A percentile compares a stretch with the other conserved stretches of the same genome.
These are phyloP conservation scores for Aspidapion aeneum DNA, from an alignment of 2,888 invertebrate genomes.

Conservation along the genomic window DNA sequence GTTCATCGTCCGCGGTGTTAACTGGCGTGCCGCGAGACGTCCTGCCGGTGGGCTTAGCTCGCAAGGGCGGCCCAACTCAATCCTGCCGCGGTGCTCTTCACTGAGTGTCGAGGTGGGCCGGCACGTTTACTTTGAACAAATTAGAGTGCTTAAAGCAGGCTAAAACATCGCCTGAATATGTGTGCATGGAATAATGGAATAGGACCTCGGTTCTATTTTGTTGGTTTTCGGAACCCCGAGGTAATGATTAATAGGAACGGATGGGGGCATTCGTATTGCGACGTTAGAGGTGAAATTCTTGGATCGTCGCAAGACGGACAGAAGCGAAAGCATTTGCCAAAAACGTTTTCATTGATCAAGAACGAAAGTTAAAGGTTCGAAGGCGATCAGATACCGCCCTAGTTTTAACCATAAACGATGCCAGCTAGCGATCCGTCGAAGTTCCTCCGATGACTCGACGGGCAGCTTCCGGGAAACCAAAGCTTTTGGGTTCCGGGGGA, in stretches of 20 bases:
- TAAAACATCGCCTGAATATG: slow-evolving; percentile 45
- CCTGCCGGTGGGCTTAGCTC: slow-evolving; percentile 36
- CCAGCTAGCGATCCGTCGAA: slow-evolving; percentile 53
- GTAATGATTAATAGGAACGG: slow-evolving; percentile 28
- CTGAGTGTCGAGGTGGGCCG: slow-evolving; percentile 49
- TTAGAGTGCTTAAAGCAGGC: slow-evolving; percentile 64
- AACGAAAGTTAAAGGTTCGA: slow-evolving; percentile 66
- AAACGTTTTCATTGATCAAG: slow-evolving; percentile 66
- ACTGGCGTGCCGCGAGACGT: slow-evolving; percentile 30
- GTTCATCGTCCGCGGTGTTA: slow-evolving; percentile 25
- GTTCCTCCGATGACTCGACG: slow-evolving; percentile 57
- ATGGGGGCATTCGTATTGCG: slow-evolving; percentile 57
- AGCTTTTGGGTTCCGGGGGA: slow-evolving; percentile 62
- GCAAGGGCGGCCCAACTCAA: slow-evolving; percentile 35
- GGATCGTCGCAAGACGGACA: slow-evolving; percentile 46
- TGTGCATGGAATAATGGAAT: slow-evolving; percentile 65
- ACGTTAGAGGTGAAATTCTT: slow-evolving; percentile 59
- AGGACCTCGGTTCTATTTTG: slow-evolving; percentile 60
- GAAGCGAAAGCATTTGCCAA: slow-evolving; percentile 65
- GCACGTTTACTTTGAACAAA: slow-evolving; percentile 64
- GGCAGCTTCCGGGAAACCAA: slow-evolving; percentile 60
- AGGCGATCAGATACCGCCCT: slow-evolving; percentile 54
- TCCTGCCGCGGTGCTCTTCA: slow-evolving; percentile 44
- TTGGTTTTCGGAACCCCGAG: slow-evolving; percentile 53
- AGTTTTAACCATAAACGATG: too few species aligned